Base-by-base conservation (phyloP, 1,140 invertebrate genomes). In the Dinothrombium tinctorium region DNA sequence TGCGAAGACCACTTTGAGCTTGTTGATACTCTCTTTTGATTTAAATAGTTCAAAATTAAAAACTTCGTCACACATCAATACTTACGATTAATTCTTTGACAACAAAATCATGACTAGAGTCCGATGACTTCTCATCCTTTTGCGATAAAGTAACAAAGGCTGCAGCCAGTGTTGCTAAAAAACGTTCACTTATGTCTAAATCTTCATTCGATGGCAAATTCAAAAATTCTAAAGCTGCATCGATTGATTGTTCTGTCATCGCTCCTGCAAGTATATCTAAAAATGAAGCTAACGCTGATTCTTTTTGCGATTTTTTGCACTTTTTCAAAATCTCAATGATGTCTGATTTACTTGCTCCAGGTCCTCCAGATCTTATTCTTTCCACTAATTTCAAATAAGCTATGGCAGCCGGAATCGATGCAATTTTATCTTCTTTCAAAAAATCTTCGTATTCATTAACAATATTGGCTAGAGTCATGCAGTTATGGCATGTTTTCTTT, bases 211-310 rank as follows among this genome's bases (percentile, higher is more conserved):
- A 31, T 7, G 44, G 15, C 23, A 48, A 24, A 38, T 45, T 23
- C 1, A 48, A 31, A 40, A 23, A 42, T 22, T 44, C 28, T 4
- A 46, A 41, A 3, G 40, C 45, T 11, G 46, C 46, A 11, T 15
- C 12, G 0, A 48, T 36, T 0, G 46, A 22, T 28, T 41, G 23
- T 15, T 44, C 40, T 29, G 40, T 47, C 24, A 43, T 9, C 17
- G 44, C 11, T 23, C 31, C 44, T 15, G 46, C 43, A 7, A 46
- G n/a, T 5, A 36, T 19, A 24, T 48, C 46, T 9, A 48, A 29
- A 3, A 48, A 19, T n/a, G 46, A 47, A 20, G 23, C 17, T 12
- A 44, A 35, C 15, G 43, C 22, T 25, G 42, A 29, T 2, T 9
- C 12, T 32, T 42, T n/a, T 7, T 42, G 9, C 2, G 12, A 17